Conservation (phyloP, 2,888 invertebrate species). For the Dinocampus coccinellae region DNA sequence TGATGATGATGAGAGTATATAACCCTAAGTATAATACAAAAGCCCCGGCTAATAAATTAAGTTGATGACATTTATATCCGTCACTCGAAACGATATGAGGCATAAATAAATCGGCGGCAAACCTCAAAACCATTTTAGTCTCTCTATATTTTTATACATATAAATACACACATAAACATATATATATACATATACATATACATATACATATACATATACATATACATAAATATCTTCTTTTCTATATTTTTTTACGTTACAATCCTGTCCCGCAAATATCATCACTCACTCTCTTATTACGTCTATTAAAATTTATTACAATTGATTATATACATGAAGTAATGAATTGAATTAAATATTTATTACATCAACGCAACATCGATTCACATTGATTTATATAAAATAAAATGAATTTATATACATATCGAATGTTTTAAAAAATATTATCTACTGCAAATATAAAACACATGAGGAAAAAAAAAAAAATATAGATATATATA, state of each 20-base stretch:
- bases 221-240: not conserved
- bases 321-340: not conserved
- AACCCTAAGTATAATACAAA: slow-evolving; percentile 10
- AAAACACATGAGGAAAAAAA: too few species aligned
- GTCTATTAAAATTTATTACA: not conserved
- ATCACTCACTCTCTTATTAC: slow-evolving; percentile 12
- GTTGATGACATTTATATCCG: slow-evolving; percentile 63
- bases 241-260: not conserved
- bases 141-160: slow-evolving; percentile 16
- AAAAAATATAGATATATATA: not conserved
- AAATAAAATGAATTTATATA: not conserved
- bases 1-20: slow-evolving; percentile 2
- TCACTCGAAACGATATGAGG: slow-evolving; percentile 64
- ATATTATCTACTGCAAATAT: not conserved
- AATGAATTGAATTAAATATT: slow-evolving; percentile 19
- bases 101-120: slow-evolving; percentile 60
- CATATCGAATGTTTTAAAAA: not conserved
- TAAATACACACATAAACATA: not conserved
- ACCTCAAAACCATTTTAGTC: slow-evolving; percentile 36
- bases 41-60: slow-evolving; percentile 56
- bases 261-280: not conserved
- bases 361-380: not conserved
- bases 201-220: not conserved
- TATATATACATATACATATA: slow-evolving; percentile 6
- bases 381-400: too few species aligned